Conservation (phyloP, 2,888 invertebrate genomes). For the Lasioglossum villosulum region DNA sequence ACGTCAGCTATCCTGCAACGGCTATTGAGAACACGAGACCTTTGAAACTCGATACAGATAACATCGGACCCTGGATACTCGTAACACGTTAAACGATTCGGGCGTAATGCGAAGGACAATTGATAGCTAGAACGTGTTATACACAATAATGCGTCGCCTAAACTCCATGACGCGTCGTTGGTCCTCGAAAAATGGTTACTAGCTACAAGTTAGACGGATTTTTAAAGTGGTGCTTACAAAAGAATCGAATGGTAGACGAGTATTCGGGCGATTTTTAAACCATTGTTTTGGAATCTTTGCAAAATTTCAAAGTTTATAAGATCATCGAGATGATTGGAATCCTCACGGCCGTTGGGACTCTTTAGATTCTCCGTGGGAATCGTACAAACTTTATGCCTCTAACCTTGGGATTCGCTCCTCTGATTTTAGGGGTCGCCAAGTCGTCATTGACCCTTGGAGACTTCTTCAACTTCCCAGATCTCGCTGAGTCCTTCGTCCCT, state of each 20-base stretch:
- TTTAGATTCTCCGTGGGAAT: neutral
- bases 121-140: neutral
- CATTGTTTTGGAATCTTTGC: too few relatives aligned
- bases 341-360: neutral
- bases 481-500: neutral
- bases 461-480: neutral
- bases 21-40: slow-evolving; percentile 8
- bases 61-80: neutral
- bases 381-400: neutral
- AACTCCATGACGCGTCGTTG: neutral
- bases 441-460: neutral
- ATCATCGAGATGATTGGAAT: neutral
- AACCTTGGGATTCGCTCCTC: neutral
- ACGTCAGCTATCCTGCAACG: neutral
- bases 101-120: neutral
- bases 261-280: neutral
- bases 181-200: neutral
- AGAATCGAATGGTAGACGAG: neutral
- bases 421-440: neutral
- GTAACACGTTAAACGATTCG: neutral
- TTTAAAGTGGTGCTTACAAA: neutral
- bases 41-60: neutral
- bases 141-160: neutral
- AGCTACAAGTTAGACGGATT: neutral
- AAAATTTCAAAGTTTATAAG: neutral